Evolutionary conservation across 2,797 vertebrate genomes (phyloP), one percentile per base, ranked within the genome.

Genomic region (Argya squamiceps): DNA sequence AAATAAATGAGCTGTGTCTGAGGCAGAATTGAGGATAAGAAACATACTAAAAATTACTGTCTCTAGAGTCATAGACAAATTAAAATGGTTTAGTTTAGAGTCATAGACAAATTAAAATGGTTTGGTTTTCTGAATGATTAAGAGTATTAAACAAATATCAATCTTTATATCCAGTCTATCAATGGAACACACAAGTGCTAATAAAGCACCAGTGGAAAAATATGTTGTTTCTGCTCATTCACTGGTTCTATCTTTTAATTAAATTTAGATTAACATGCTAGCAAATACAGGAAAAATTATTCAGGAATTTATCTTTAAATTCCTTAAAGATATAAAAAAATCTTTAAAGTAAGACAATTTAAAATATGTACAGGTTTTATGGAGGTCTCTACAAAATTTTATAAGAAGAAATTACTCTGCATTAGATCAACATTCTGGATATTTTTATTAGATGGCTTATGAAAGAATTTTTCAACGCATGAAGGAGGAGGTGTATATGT

Each of bases 201-300:
- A 64, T 91, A 90, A 88, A 93, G 12, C 64, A 89, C 5, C 75
- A 73, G 50, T 70, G 84, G 96, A 95, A 91, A 49, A 89, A 37
- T 63, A 53, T 75, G 36, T 73, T 97, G 11, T 49, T 97, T 97
- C 75, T 95, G 47, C 62, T 81, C 12, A 78, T 92, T 92, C 79
- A 53, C 46, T 44, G 52, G 49, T 52, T 87, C 64, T 34, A 59
- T 92, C 52, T 93, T 91, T 97, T 96, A 95, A 97, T 95, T 96
- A 97, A 94, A 89, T 97, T 96, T 82, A 97, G 79, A 89, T 92
- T 88, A 96, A 89, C 58, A 53, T 63, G 47, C 23, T 88, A 69
- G 47, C 8, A 88, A 94, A 84, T 52, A 36, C 55, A 93, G 74
- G n/a, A 64, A 93, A 93, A 60, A 44, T 2, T 13, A 63, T 84